phyloP scores from a whole-genome alignment of 2,888 invertebrate genomes.

The Ornithoptera alexandrae region DNA sequence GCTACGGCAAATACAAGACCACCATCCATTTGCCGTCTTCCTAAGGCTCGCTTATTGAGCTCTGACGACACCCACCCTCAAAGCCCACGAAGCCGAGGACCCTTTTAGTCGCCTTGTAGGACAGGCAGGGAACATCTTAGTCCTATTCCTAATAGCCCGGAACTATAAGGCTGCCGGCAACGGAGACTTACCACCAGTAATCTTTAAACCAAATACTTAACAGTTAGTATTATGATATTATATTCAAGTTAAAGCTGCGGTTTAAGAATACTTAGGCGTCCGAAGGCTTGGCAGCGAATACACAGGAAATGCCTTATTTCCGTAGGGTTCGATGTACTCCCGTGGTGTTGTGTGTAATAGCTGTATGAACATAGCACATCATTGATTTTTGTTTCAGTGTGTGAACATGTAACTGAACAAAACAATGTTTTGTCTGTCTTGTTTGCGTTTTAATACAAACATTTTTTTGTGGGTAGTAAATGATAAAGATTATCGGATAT shows the following conservation, averaged over 20 bases:
- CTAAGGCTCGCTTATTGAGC: too few relatives aligned
- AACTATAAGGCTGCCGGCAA: too few relatives aligned
- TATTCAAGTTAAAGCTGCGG: background rate
- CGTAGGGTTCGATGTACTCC: constrained; percentile 7
- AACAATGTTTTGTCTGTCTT: background rate
- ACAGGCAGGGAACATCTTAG: too few relatives aligned
- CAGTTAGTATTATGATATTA: background rate
- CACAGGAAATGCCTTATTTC: constrained; percentile 19
- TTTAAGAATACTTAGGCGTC: constrained; percentile 8
- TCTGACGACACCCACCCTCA: too few relatives aligned
- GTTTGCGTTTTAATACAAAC: background rate
- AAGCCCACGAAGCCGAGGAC: too few relatives aligned
- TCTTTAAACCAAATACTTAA: background rate
- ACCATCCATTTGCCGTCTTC: too few relatives aligned
- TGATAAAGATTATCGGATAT: too few relatives aligned
- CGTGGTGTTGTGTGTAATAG: constrained; percentile 9
- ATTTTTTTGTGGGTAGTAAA: background rate
- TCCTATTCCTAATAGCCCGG: too few relatives aligned
- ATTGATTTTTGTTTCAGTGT: constrained; percentile 16
- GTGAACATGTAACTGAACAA: background rate
- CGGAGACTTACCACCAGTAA: too few relatives aligned
- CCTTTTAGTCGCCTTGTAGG: too few relatives aligned
- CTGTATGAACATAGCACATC: constrained; percentile 5
- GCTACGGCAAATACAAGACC: too few relatives aligned
- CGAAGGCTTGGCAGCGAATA: constrained; percentile 9